These are phyloP conservation scores for Varanus komodoensis DNA, from an alignment of 2,113 vertebrate genomes.

Conservation along the genomic window DNA sequence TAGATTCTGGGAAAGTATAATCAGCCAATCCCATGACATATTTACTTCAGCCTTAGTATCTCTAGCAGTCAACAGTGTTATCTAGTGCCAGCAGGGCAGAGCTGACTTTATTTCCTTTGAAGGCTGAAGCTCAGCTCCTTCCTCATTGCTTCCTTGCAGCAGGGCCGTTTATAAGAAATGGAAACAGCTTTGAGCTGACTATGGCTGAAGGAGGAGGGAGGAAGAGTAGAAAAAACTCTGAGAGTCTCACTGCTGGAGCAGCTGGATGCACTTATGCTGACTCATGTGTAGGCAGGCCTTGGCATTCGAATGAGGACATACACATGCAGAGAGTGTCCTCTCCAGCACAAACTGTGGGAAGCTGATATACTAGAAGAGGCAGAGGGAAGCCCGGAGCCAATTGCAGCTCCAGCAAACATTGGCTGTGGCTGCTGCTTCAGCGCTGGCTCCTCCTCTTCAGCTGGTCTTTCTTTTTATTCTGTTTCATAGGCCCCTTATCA, in stretches of 20 bases:
- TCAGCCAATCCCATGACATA: slow-evolving; percentile 50
- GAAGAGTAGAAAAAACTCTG: background rate
- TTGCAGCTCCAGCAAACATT: background rate
- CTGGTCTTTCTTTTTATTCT: background rate
- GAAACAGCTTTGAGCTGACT: slow-evolving; percentile 37
- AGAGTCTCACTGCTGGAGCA: background rate
- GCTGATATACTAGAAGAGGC: background rate
- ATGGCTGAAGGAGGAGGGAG: background rate
- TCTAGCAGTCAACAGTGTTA: background rate
- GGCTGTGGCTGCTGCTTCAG: background rate
- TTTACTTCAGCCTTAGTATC: slow-evolving; percentile 21
- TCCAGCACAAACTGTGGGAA: background rate
- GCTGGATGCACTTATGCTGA: background rate
- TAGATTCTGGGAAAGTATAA: slow-evolving; percentile 60
- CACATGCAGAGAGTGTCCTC: background rate
- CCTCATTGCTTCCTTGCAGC: slow-evolving; percentile 70
- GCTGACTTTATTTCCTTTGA: slow-evolving; percentile 36
- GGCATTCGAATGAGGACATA: background rate
- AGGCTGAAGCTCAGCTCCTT: slow-evolving; percentile 56
- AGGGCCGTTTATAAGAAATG: slow-evolving; percentile 71
- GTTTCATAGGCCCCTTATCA: background rate
- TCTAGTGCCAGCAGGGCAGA: slow-evolving; percentile 60
- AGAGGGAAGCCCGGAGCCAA: background rate
- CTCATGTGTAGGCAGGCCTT: background rate
- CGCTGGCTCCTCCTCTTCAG: background rate